Evolutionary conservation across 2,113 vertebrate species (phyloP), one percentile per base, ranked within the genome.

Genomic region (Abramis brama): DNA sequence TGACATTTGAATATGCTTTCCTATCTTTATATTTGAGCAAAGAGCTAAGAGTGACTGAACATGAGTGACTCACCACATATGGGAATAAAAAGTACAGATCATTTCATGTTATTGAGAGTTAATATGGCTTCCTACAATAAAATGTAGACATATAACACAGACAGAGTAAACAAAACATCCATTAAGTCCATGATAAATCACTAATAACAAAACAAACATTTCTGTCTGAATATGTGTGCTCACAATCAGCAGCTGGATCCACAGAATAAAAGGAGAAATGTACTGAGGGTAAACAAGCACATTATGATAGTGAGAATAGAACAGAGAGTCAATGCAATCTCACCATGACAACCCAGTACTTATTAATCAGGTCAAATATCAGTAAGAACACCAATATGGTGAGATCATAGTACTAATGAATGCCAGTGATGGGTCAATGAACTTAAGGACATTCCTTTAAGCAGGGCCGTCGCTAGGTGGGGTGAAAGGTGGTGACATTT

Each of bases 341-440:
- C 17, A 79, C 52, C 76, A 79, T 79, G 30, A 36, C 52, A 59
- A 59, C 76, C 17, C 27, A 59, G 5, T 55, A 8, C 76, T 59
- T 59, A 79, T 79, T 36, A 57, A 36, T 79, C 27, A 39, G 52
- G 52, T 79, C 52, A 39, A n/a, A 59, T 78, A 36, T 78, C 17
- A 12, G 25, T 57, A 25, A 17, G 43, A 75, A 75, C 68, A 71
- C 23, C 13, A 3, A 27, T 25, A 17, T 47, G 43, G 71, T 75
- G 73, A 75, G n/a, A 50, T 75, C 73, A 75, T 27, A n/a, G 21
- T 70, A 74, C n/a, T 27, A 12, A 10, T 13, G 43, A 75, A 75
- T 17, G 23, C 5, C 10, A 73, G 36, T 5, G 70, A 73, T 27
- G 43, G 71, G 71, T 47, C 71, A 17, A 7, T 75, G 43, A 50